These are phyloP conservation scores for Cryptomyrus ogoouensis DNA, from an alignment of 2,113 vertebrate genomes.

Conservation along the genomic window DNA sequence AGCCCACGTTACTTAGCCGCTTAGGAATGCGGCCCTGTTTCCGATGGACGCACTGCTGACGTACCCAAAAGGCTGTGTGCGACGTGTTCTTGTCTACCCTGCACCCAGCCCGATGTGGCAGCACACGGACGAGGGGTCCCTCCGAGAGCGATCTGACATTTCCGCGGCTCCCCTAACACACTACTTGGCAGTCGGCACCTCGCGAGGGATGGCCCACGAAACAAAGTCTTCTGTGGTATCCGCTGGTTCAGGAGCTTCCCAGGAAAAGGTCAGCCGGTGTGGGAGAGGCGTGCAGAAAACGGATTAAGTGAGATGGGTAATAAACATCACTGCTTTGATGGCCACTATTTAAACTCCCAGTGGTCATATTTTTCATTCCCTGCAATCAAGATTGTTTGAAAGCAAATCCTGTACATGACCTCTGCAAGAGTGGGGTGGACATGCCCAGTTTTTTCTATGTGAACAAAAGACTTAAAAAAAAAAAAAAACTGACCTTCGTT, in stretches of 20 bases:
- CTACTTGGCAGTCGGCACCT: conserved; percentile 29
- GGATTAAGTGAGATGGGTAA: conserved; percentile 45
- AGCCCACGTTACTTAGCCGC: background rate
- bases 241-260: conserved; percentile 43
- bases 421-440: background rate
- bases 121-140: background rate
- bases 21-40: background rate
- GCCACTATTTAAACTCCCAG: conserved; percentile 45
- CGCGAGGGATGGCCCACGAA: conserved; percentile 35
- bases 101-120: no score
- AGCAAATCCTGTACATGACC: conserved; percentile 32
- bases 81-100: background rate
- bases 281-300: conserved; percentile 39
- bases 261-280: conserved; percentile 42
- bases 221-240: conserved; percentile 35
- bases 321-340: conserved; percentile 39
- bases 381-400: conserved; percentile 26
- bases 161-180: conserved; percentile 24
- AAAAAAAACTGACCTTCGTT: background rate
- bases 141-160: conserved; percentile 19
- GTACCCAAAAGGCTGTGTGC: background rate
- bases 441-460: conserved; percentile 7
- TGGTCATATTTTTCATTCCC: conserved; percentile 39
- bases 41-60: background rate
- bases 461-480: background rate